Conservation (phyloP, 2,113 vertebrate genomes). For the Cairina moschata region DNA sequence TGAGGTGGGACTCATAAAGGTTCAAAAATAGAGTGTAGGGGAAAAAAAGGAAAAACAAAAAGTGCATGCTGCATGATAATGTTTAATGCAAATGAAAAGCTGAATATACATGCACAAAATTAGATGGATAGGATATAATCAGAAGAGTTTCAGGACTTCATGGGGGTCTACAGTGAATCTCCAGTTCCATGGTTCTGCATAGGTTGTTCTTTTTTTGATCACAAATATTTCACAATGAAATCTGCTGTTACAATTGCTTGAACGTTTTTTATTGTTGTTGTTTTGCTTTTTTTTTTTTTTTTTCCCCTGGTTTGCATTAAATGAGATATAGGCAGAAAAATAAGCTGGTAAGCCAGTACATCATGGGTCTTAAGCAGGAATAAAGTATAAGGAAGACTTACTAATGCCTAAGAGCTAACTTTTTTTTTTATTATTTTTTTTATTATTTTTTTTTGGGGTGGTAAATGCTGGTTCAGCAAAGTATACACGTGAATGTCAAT, state of each 20-base stretch:
- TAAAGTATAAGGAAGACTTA: background rate
- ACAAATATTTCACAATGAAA: background rate
- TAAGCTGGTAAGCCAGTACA: background rate
- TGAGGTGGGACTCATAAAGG: fast-evolving
- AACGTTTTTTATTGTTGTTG: background rate
- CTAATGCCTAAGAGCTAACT: background rate
- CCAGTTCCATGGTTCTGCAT: background rate
- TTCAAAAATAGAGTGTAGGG: background rate
- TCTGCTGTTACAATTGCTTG: background rate
- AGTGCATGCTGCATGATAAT: background rate
- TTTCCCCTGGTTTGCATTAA: background rate
- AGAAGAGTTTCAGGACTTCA: background rate
- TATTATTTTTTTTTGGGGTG: background rate
- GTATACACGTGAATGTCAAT: background rate
- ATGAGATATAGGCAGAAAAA: background rate
- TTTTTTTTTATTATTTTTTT: too few relatives aligned
- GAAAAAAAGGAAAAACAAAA: background rate
- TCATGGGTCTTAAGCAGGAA: background rate
- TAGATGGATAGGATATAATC: background rate
- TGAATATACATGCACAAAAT: conserved; percentile 1
- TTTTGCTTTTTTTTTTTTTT: background rate
- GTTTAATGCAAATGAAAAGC: conserved; percentile 50
- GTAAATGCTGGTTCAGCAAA: background rate
- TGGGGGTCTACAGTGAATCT: background rate
- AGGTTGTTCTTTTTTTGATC: background rate